Percentiles rank a stretch among this genome's conserved stretches.
Evolutionary conservation across 2,888 invertebrate species (phyloP).

Genomic region (Volucella bombylans): DNA sequence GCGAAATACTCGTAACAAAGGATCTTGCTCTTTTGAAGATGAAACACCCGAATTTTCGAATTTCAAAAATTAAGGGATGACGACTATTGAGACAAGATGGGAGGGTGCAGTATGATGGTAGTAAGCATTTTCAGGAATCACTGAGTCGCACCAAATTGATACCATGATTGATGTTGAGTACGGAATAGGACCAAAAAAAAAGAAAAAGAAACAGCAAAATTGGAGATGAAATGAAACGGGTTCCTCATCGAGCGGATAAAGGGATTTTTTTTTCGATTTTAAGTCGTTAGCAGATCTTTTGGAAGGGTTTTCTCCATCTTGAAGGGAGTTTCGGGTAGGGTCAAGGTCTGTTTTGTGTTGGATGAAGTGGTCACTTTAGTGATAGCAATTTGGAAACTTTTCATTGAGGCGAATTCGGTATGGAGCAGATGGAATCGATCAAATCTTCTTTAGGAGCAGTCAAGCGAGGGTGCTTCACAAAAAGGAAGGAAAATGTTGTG

Average conservation of each 20-base stretch:
- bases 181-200: background rate
- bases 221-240: conserved; percentile 11
- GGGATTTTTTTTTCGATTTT: background rate
- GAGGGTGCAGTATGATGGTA: background rate
- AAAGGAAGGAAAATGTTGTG: too few relatives aligned
- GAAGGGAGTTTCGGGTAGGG: background rate
- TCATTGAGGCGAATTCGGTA: too few relatives aligned
- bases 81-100: background rate
- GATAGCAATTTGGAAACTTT: background rate
- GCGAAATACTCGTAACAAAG: conserved; percentile 55
- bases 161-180: conserved; percentile 34
- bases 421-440: background rate
- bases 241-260: conserved; percentile 10
- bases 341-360: background rate
- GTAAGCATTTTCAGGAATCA: conserved; percentile 55
- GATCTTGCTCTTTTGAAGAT: conserved; percentile 66
- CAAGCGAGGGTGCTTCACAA: too few relatives aligned
- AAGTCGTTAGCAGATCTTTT: conserved; percentile 29
- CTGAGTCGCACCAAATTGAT: conserved; percentile 62
- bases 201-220: background rate
- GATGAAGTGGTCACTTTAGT: conserved; percentile 17
- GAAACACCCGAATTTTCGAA: conserved; percentile 42
- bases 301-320: background rate
- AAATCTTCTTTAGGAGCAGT: too few relatives aligned
- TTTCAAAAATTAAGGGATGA: background rate